Conservation (phyloP, 2,888 invertebrate species). For the Drosophila hamatofila region DNA sequence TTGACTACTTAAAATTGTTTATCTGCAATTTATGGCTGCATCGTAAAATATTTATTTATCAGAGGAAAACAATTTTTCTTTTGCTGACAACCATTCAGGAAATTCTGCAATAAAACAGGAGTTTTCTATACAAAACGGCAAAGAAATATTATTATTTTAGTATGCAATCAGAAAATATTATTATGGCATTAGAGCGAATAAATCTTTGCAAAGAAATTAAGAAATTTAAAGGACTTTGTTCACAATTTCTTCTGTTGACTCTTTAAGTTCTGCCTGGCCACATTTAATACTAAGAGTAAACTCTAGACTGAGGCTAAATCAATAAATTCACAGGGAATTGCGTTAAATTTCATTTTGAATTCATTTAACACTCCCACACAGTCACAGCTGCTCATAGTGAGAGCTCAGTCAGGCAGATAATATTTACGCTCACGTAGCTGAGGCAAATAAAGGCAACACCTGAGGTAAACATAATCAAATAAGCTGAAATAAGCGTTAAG, state of each 20-base stretch:
- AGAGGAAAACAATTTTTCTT: background rate
- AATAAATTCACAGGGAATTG: conserved; percentile 12
- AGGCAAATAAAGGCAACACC: conserved; percentile 44
- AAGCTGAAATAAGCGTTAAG: conserved; percentile 60
- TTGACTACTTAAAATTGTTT: conserved; percentile 4
- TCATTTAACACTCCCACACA: conserved; percentile 1
- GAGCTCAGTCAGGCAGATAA: conserved; percentile 35
- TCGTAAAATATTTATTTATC: background rate
- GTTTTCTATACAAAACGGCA: background rate
- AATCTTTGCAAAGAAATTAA: background rate
- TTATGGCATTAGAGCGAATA: background rate
- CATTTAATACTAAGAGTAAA: background rate
- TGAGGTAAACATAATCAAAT: conserved; percentile 80
- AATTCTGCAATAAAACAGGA: background rate
- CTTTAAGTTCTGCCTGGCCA: background rate
- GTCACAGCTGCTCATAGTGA: background rate
- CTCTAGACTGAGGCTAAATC: background rate
- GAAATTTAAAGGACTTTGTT: too few relatives aligned
- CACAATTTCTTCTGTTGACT: too few relatives aligned
- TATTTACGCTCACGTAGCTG: conserved; percentile 29
- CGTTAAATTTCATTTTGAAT: conserved; percentile 18
- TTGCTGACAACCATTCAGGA: background rate
- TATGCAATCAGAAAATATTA: background rate
- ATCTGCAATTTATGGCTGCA: background rate
- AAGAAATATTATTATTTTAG: background rate